These are phyloP conservation scores for Hybognathus amarus DNA, from an alignment of 2,797 vertebrate genomes.

Conservation along the genomic window DNA sequence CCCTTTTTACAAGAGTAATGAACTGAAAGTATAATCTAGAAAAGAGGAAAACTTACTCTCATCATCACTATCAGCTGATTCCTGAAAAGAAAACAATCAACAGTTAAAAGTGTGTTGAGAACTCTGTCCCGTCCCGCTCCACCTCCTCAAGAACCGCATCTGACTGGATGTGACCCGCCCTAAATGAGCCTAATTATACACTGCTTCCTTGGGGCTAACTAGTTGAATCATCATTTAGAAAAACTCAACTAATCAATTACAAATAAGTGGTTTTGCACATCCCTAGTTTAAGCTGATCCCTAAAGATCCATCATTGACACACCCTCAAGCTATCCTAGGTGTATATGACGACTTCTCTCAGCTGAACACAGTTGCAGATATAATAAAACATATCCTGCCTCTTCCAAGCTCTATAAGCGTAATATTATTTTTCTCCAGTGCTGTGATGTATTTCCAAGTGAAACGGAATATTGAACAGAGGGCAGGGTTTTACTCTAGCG, in stretches of 20 bases:
- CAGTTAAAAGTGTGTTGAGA: neutral
- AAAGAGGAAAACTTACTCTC: slow-evolving; percentile 84
- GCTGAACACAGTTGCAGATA: neutral
- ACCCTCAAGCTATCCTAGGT: neutral
- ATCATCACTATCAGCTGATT: slow-evolving; percentile 96
- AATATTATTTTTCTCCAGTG: too few species aligned
- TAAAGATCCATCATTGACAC: neutral
- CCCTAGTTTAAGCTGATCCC: too few species aligned
- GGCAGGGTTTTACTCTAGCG: too few species aligned
- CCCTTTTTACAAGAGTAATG: neutral
- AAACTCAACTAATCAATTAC: neutral
- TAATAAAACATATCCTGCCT: neutral
- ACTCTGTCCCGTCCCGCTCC: neutral
- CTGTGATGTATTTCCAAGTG: too few species aligned
- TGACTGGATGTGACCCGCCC: neutral
- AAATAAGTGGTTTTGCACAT: neutral
- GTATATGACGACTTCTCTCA: neutral
- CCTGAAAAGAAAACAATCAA: slow-evolving; percentile 73
- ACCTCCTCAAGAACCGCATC: neutral
- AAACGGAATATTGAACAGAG: too few species aligned
- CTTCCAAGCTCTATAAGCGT: neutral
- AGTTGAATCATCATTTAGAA: neutral
- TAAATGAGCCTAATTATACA: neutral
- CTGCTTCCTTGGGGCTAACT: neutral
- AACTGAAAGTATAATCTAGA: neutral